Base-by-base conservation (phyloP, 2,113 vertebrate species). In the Micromys minutus region DNA sequence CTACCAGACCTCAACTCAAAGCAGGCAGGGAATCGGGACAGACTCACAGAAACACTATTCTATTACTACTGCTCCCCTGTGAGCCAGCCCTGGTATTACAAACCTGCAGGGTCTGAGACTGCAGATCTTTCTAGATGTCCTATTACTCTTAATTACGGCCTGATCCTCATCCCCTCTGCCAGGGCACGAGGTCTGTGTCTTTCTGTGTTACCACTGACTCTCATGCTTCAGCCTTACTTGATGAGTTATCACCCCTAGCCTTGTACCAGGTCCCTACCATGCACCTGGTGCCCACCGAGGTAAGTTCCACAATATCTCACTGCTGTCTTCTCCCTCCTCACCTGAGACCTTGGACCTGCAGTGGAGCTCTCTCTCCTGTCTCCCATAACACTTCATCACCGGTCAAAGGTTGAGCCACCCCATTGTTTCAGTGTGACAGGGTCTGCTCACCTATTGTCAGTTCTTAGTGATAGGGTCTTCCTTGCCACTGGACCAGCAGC, bases 361-460 rank as follows among this genome's bases (percentile, higher is more conserved):
- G 42, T 0, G 29, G 0, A 0, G 3, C 63, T 52, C 71, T 24
- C 31, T 79, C 75, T 69, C 89, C 50, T 50, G 0, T 3, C 3
- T 10, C 57, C 83, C 2, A 9, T 17, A 77, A 67, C 21, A 0
- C 10, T 26, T 81, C 63, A 6, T 39, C 36, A 9, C 29, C 36
- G 47, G 50, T 19, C 1, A 13, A 47, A 75, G 76, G 19, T 4
- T 19, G 3, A 34, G 0, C 15, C 12, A 21, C 0, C 0, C 1
- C 39, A 0, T 17, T 1, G 24, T 24, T 36, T 4, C 11, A 16
- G 47, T 5, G 0, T 5, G 10, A n/a, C 65, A 8, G 52, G 7
- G 0, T 22, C 89, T 34, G 5, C 21, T 83, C 10, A 1, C 0
- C 42, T 0, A 47, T n/a, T 19, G 34, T 26, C 31, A 24, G 5